A percentile compares a stretch with the other conserved stretches of the same genome.
These are phyloP conservation scores for Rhyacophila brunnea DNA, from an alignment of 1,140 invertebrate genomes.

Conservation along the genomic window DNA sequence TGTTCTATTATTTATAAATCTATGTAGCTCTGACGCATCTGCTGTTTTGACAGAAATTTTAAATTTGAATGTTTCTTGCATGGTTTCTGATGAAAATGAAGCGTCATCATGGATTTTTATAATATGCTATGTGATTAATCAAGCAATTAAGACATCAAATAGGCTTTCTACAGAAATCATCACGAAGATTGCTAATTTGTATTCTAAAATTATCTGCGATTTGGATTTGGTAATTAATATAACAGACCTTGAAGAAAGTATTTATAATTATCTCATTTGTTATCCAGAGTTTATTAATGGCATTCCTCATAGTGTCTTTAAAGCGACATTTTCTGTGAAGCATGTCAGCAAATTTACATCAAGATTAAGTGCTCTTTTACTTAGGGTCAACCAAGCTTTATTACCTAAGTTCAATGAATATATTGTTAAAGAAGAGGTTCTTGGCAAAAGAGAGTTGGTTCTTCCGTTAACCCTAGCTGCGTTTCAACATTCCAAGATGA, in stretches of 20 bases:
- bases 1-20: conserved; percentile 42
- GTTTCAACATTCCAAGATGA: conserved; percentile 43
- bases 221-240: conserved; percentile 47
- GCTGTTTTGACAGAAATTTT: conserved; percentile 44
- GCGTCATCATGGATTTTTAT: conserved; percentile 45
- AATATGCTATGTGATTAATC: conserved; percentile 42
- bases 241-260: conserved; percentile 52
- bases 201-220: conserved; percentile 42
- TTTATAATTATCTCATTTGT: conserved; percentile 56
- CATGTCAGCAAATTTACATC: conserved; percentile 53
- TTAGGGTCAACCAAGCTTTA: conserved; percentile 51
- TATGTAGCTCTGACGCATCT: conserved; percentile 42
- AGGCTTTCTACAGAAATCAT: conserved; percentile 38
- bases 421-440: conserved; percentile 44
- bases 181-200: conserved; percentile 42
- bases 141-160: conserved; percentile 41
- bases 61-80: conserved; percentile 37
- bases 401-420: conserved; percentile 49
- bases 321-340: conserved; percentile 46
- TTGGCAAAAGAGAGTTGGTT: conserved; percentile 57
- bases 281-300: conserved; percentile 56
- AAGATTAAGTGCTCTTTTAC: conserved; percentile 49
- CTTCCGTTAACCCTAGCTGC: conserved; percentile 56
- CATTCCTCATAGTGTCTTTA: conserved; percentile 53
- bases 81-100: conserved; percentile 47